Evolutionary conservation across 53 echinoderm and acorn worm species (phyloP).

Genomic region (Glandiceps talaboti): DNA sequence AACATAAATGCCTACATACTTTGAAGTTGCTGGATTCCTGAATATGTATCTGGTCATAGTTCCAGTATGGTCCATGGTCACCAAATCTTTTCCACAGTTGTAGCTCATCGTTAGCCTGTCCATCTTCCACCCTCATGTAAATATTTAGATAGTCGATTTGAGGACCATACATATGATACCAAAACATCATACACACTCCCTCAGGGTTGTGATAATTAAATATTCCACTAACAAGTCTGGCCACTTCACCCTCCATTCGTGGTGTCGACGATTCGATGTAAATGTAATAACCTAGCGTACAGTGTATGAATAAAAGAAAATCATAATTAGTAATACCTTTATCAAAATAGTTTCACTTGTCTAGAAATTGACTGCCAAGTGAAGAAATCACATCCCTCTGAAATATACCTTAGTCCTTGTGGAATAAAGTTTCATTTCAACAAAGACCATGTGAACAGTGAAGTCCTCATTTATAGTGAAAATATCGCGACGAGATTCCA

Average conservation of each 20-base stretch:
- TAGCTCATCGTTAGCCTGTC: neutral
- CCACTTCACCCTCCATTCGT: constrained; percentile 29
- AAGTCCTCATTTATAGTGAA: too few species aligned
- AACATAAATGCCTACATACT: too few species aligned
- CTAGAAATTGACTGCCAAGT: too few species aligned
- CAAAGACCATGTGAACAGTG: too few species aligned
- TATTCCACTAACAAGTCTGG: constrained; percentile 36
- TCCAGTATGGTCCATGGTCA: constrained; percentile 25
- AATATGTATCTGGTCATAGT: constrained; percentile 28
- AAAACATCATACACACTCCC: constrained; percentile 26
- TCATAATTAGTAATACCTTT: too few species aligned
- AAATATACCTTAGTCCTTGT: too few species aligned
- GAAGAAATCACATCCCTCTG: too few species aligned
- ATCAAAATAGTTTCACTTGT: too few species aligned
- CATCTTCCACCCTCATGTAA: neutral
- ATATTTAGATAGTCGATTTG: constrained; percentile 12
- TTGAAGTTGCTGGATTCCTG: constrained; percentile 16
- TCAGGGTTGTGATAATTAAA: neutral
- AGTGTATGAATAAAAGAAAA: too few species aligned
- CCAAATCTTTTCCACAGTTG: constrained; percentile 20
- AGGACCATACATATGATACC: constrained; percentile 36
- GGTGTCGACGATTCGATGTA: constrained; percentile 12
- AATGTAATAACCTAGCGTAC: neutral
- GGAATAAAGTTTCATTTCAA: too few species aligned
- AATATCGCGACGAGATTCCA: too few species aligned